These are phyloP conservation scores for Emberiza fucata DNA, from an alignment of 2,113 vertebrate species.

Conservation along the genomic window DNA sequence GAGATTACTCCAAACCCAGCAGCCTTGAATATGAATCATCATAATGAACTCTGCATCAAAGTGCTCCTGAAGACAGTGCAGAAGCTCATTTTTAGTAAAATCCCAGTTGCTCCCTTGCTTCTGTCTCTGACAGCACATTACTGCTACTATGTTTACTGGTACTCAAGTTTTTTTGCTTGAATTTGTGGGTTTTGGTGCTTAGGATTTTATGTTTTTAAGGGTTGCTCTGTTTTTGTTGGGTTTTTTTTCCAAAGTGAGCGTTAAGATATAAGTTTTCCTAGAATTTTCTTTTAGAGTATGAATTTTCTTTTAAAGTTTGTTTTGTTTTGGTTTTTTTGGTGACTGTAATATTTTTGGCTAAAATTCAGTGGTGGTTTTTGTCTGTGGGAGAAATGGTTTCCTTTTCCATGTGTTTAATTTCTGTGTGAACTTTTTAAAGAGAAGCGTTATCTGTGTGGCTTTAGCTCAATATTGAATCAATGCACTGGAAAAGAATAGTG, in stretches of 20 bases:
- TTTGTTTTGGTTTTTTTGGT: not conserved
- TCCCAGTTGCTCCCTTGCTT: not conserved
- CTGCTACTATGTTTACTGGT: not conserved
- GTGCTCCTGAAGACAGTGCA: not conserved
- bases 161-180: not conserved
- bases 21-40: constrained; percentile 37
- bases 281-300: not conserved
- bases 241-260: not conserved
- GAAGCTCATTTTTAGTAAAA: not conserved
- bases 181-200: not conserved
- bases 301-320: too few relatives aligned
- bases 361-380: not conserved
- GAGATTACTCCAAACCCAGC: constrained; percentile 2
- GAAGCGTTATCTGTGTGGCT: not conserved
- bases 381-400: not conserved
- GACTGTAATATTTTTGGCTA: not conserved
- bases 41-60: not conserved
- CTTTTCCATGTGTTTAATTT: not conserved
- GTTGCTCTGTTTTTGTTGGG: not conserved
- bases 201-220: not conserved
- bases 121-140: not conserved
- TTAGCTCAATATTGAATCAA: not conserved
- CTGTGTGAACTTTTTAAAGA: not conserved
- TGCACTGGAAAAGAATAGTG: not conserved
- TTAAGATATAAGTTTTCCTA: not conserved